These are phyloP conservation scores for Acanthosepion lycidas DNA, from an alignment of 2,888 invertebrate species.

Conservation along the genomic window DNA sequence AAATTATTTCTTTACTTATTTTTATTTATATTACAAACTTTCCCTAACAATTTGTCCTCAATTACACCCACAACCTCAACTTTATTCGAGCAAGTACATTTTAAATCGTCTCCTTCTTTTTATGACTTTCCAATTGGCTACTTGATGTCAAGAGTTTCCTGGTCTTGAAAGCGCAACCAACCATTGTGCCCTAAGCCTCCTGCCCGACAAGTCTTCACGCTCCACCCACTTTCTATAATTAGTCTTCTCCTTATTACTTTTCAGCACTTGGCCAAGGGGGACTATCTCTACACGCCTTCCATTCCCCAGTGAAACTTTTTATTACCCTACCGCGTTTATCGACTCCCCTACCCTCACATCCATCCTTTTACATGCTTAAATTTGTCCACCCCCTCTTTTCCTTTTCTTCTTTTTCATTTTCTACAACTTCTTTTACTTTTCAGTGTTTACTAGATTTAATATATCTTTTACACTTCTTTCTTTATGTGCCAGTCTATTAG, in stretches of 20 bases:
- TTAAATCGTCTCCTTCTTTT: neutral
- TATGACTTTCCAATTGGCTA: slow-evolving; percentile 22
- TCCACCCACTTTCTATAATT: slow-evolving; percentile 22
- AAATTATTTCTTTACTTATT: neutral
- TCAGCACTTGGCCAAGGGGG: slow-evolving; percentile 11
- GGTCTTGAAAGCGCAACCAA: neutral
- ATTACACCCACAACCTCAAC: neutral
- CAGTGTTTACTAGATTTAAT: neutral
- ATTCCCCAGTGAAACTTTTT: neutral
- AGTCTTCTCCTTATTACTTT: slow-evolving; percentile 33
- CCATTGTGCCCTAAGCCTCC: neutral
- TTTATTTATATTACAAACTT: neutral
- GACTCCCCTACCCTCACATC: neutral
- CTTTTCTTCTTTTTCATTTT: neutral
- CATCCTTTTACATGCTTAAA: neutral
- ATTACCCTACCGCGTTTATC: neutral
- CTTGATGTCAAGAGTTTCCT: neutral
- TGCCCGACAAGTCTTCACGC: slow-evolving; percentile 12
- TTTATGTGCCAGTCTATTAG: neutral
- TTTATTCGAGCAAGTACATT: neutral
- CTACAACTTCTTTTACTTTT: neutral
- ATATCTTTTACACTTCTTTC: neutral
- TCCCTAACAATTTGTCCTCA: neutral
- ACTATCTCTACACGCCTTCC: neutral
- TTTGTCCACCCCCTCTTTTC: neutral